Base-by-base conservation (phyloP, 2,888 invertebrate species). In the Dicyrtoma fusca region DNA sequence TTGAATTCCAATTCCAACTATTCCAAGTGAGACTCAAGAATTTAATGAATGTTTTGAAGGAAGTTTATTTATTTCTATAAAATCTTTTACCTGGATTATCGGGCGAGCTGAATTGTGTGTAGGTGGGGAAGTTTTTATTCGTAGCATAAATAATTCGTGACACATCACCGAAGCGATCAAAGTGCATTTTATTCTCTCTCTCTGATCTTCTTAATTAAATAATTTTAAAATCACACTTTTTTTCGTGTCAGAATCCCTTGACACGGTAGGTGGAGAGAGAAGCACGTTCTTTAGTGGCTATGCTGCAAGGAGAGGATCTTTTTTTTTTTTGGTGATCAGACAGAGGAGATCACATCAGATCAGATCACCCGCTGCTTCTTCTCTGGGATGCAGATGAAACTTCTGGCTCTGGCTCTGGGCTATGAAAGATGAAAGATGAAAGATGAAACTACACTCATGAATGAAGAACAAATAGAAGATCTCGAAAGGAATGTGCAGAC, bases 141-240 rank as follows among this genome's bases (percentile, higher is more conserved):
- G 55, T 69, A n/a, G 44, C 57, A 55, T 69, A 69, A 57, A 69
- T 69, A 14, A 69, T 17, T 44, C 55, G 55, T 26, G 69, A 69
- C 3, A 69, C 69, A 69, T 69, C 69, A 25, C 69, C 57, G 69
- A 53, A 69, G 19, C 69, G 69, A 57, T 69, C 69, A 69, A 69
- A 69, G 69, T 69, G 69, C 69, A 69, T 69, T 45, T 69, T 69
- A 13, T 44, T 34, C n/a, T n/a, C n/a, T n/a, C n/a, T n/a, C n/a
- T n/a, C n/a, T n/a, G n/a, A n/a, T n/a, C n/a, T n/a, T n/a, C n/a
- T n/a, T n/a, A n/a, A 62, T 10, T 42, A 14, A 17, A 19, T 19
- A 42, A n/a, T 19, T 57, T 14, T 25, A 25, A 23, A 53, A 53
- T 17, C 2, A 19, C 10, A 53, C 3, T 23, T 23, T 23, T 23